Evolutionary conservation across 2,113 vertebrate species (phyloP), one percentile per base, ranked within the genome.

Genomic region (Aphelocoma coerulescens): DNA sequence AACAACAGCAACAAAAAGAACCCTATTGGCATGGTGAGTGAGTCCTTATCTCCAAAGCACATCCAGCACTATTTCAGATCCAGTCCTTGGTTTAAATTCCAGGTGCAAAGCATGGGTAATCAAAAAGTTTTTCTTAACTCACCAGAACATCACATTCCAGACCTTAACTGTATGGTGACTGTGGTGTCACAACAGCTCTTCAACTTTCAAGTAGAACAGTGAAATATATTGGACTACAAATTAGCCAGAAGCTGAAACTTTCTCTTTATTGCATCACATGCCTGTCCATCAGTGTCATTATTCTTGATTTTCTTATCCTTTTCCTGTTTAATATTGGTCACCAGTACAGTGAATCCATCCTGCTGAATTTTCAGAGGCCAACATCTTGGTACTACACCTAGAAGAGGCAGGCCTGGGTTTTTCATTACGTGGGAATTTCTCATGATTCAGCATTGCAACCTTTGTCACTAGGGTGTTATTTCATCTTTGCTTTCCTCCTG

Each of bases 71-170:
- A 24, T 55, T 94, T 96, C 85, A 83, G 82, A 91, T 17, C 21
- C 84, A 59, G 72, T 33, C 43, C n/a, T 20, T 89, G 82, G 93
- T 79, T 93, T 83, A 79, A 97, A 96, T 93, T 93, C 74, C 93
- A 96, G 71, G 39, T 89, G 91, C 63, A 96, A 95, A 91, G 93
- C 91, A 91, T 88, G 85, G 75, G 39, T 94, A 94, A 95, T 97
- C 91, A 96, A 95, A 88, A 97, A 85, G 87, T 43, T 95, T 93
- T 89, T 74, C 85, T 95, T 95, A 97, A 96, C 93, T 97, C 52
- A 58, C 41, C 33, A 88, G 85, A 55, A 85, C 82, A 95, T 88
- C 81, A 90, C 91, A 96, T 97, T 95, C 89, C 91, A 88, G 78
- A 93, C 81, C 78, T 97, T 95, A 96, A 95, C 93, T 92, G 23